Evolutionary conservation across 2,888 invertebrate species (phyloP).

Genomic region (Lamproptera curius): DNA sequence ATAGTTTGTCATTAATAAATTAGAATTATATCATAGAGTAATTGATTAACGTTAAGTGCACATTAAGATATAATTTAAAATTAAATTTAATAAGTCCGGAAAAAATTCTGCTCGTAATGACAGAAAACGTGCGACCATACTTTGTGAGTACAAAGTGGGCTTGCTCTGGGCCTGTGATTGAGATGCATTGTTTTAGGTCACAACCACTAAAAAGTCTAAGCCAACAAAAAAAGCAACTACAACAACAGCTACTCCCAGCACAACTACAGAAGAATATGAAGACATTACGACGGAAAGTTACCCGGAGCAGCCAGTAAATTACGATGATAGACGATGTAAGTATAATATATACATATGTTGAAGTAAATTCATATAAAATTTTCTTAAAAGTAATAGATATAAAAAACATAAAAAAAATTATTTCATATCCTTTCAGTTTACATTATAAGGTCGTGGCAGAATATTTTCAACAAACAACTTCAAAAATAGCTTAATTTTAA

Average conservation of each 20-base stretch:
- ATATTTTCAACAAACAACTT: too few relatives aligned
- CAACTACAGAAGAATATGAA: conserved; percentile 51
- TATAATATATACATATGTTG: conserved; percentile 18
- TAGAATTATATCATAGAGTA: neutral
- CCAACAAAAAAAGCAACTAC: conserved; percentile 57
- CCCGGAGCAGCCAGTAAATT: conserved; percentile 50
- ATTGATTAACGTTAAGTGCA: conserved; percentile 17
- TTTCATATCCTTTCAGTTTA: too few relatives aligned
- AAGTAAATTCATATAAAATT: too few relatives aligned
- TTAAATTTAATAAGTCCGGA: neutral
- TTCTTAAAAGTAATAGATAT: too few relatives aligned
- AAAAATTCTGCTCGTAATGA: neutral
- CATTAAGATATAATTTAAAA: neutral
- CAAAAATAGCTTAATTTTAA: too few relatives aligned
- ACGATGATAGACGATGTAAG: conserved; percentile 63
- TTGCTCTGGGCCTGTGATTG: conserved; percentile 40
- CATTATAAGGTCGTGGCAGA: too few relatives aligned
- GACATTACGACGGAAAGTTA: conserved; percentile 64
- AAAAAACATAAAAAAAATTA: too few relatives aligned
- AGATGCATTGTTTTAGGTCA: conserved; percentile 52
- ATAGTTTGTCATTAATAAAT: neutral
- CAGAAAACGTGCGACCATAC: neutral
- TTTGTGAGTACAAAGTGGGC: conserved; percentile 17
- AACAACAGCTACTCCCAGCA: conserved; percentile 50
- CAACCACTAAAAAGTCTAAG: conserved; percentile 57